phyloP scores from a whole-genome alignment of 2,113 vertebrate genomes.

The Alethe castanea region DNA sequence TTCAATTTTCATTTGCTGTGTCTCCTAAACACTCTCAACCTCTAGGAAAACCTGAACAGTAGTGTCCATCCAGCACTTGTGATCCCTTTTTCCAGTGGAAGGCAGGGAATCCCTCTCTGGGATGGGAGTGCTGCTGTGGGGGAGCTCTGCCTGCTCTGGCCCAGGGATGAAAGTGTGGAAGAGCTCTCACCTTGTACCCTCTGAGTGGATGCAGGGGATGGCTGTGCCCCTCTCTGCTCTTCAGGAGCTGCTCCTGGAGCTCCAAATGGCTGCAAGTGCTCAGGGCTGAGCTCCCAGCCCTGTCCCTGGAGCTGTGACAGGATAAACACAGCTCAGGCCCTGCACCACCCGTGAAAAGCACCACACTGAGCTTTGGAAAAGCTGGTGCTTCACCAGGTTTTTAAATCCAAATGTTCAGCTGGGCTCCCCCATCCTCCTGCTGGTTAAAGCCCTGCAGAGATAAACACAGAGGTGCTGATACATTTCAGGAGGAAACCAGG shows the following conservation, averaged over 20 bases:
- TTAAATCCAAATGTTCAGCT: neutral
- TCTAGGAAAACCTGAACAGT: fast-evolving
- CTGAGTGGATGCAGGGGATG: neutral
- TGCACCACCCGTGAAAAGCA: neutral
- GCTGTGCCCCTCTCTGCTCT: neutral
- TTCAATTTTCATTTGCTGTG: neutral
- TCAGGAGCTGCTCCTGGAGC: neutral
- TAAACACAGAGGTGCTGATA: neutral
- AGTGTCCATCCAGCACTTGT: neutral
- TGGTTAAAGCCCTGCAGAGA: neutral
- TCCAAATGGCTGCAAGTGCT: fast-evolving
- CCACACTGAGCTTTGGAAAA: neutral
- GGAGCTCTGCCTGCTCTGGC: neutral
- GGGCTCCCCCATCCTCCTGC: neutral
- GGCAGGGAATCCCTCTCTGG: fast-evolving
- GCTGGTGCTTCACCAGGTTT: neutral
- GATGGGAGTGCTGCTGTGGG: fast-evolving
- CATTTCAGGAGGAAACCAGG: neutral
- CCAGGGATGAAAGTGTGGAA: neutral
- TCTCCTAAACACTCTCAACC: neutral
- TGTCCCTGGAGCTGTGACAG: neutral
- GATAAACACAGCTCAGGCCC: neutral
- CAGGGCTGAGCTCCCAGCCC: neutral
- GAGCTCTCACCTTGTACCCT: neutral
- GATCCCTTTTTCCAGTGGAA: fast-evolving